Base-by-base conservation (phyloP, 1,140 invertebrate species). In the Nixonia krombeini region DNA sequence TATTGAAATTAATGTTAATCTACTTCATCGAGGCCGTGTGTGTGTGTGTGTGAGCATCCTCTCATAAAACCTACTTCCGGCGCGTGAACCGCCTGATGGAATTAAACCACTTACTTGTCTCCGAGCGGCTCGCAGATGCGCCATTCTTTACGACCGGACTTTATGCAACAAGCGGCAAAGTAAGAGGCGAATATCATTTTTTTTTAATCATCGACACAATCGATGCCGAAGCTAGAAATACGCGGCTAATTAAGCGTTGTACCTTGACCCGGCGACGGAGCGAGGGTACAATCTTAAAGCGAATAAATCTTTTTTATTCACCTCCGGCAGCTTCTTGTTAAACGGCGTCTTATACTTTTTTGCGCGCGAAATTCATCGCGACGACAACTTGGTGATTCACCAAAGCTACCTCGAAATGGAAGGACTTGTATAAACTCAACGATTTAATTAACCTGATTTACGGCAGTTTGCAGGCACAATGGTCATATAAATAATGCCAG, bases 1-100 rank as follows among this genome's bases (percentile, higher is more conserved):
- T 84, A 84, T 85, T 84, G 81, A 84, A 84, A 84, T 84, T 84
- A 84, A 85, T 84, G 79, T 81, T 83, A 83, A 85, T 84, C 79
- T 73, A 74, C 75, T 75, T 59, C 59, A 75, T 74, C 80, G 82
- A 80, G n/a, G n/a, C n/a, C 21, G 21, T 3, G 6, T 21, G 79
- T 78, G 71, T 73, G 70, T 76, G 37, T 64, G 40, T 55, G 79
- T 78, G 69, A 71, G 72, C 80, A 72, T 70, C 73, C 75, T 79
- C 75, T 80, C 75, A 79, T 83, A 83, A 83, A 81, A 81, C 72
- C 72, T 78, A 77, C 82, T 85, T 85, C 83, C 83, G 83, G 83
- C 77, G 75, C 62, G 68, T 73, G 70, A 76, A 73, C 51, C 70
- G 64, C 76, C 81, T 80, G 78, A 84, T 84, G 63, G 73, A 83